phyloP scores from a whole-genome alignment of 1,140 invertebrate species.

The Bombus picipes region DNA sequence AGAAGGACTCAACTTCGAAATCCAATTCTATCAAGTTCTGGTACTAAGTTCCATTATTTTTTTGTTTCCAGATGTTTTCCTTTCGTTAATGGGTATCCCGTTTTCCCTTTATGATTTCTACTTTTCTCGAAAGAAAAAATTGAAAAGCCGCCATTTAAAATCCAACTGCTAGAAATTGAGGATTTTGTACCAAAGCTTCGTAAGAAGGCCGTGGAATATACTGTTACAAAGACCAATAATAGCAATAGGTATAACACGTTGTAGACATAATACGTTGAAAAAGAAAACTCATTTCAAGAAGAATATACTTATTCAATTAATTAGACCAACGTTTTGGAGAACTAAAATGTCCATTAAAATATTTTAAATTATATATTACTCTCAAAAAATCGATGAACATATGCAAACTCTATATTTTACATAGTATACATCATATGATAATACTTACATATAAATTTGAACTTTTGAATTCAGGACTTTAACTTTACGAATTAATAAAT shows the following conservation, averaged over 20 bases:
- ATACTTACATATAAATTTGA: too few species aligned
- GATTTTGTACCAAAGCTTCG: neutral
- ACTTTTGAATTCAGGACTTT: too few species aligned
- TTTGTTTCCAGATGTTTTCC: neutral
- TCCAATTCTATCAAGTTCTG: slow-evolving; percentile 3
- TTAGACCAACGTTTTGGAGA: too few species aligned
- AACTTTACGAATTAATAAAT: too few species aligned
- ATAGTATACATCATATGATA: too few species aligned
- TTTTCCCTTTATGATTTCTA: neutral
- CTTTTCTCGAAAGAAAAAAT: neutral
- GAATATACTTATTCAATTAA: too few species aligned
- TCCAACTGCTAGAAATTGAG: neutral
- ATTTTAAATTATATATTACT: too few species aligned
- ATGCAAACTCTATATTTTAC: too few species aligned
- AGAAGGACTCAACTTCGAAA: neutral
- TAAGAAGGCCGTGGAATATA: neutral
- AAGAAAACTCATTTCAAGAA: too few species aligned
- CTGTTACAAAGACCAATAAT: neutral
- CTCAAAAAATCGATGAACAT: too few species aligned
- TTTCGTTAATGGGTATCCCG: neutral
- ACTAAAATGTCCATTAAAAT: too few species aligned
- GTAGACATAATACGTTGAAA: neutral
- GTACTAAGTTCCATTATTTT: neutral
- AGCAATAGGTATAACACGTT: too few species aligned
- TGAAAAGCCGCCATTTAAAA: neutral